Percentiles rank a stretch among this genome's conserved stretches.
Evolutionary conservation across 2,888 invertebrate genomes (phyloP).

Genomic region (Pasiphila rectangulata): DNA sequence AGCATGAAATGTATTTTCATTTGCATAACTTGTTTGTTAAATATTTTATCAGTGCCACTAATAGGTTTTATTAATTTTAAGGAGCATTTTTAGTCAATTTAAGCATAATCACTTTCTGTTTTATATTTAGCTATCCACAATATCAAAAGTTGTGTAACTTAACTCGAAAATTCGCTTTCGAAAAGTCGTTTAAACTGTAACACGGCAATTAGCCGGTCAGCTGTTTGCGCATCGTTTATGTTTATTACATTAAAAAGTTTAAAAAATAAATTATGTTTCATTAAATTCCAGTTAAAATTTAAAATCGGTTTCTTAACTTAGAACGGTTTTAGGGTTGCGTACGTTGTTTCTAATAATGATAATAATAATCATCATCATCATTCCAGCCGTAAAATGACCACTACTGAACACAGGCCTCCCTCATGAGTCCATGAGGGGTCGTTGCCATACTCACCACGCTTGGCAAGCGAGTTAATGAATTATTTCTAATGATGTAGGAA

Average conservation of each 20-base stretch:
- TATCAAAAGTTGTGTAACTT: conserved; percentile 25
- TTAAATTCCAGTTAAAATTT: neutral
- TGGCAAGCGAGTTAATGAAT: too few species aligned
- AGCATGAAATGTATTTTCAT: conserved; percentile 32
- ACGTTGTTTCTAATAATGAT: neutral
- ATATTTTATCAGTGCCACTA: conserved; percentile 66
- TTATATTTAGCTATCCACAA: conserved; percentile 44
- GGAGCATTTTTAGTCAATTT: conserved; percentile 68
- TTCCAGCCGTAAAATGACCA: too few species aligned
- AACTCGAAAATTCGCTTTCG: conserved; percentile 23
- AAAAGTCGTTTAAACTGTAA: conserved; percentile 33
- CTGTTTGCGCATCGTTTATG: conserved; percentile 77
- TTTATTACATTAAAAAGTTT: conserved; percentile 70
- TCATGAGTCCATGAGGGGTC: too few species aligned
- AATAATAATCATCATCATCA: too few species aligned
- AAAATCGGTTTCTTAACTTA: neutral
- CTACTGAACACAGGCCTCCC: too few species aligned
- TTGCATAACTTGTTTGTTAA: conserved; percentile 24
- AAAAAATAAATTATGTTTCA: conserved; percentile 7
- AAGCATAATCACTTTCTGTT: conserved; percentile 54
- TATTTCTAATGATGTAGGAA: too few species aligned
- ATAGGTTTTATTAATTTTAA: conserved; percentile 49
- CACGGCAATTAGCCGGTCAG: conserved; percentile 50
- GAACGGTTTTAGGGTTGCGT: neutral
- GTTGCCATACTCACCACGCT: too few species aligned